These are phyloP conservation scores for Andrena marginata DNA, from an alignment of 2,888 invertebrate species.

Conservation along the genomic window DNA sequence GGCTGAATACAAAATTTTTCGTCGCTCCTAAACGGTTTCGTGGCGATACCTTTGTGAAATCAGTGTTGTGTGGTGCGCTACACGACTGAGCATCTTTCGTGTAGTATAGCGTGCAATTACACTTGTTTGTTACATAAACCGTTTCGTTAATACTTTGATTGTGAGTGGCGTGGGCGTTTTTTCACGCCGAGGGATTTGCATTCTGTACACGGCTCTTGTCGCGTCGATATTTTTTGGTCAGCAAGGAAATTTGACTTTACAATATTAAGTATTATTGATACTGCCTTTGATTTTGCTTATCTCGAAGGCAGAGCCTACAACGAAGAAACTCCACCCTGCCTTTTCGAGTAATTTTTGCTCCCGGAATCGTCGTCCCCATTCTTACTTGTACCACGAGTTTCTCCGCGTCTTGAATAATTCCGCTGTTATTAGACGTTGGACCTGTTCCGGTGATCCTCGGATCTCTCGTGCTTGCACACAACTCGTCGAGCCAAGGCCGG, in stretches of 20 bases:
- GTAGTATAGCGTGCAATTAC: not conserved
- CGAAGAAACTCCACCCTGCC: not conserved
- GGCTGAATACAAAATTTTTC: constrained; percentile 56
- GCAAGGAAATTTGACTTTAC: too few species aligned
- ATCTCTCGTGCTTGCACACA: not conserved
- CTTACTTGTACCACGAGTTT: not conserved
- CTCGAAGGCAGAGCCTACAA: not conserved
- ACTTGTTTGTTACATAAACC: too few species aligned
- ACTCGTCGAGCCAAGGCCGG: constrained; percentile 35
- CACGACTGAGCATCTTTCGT: not conserved
- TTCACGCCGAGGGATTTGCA: too few species aligned
- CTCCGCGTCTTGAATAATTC: constrained; percentile 8
- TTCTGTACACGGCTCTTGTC: too few species aligned
- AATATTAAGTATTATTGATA: not conserved
- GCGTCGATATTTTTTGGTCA: too few species aligned
- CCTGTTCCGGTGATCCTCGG: constrained; percentile 25
- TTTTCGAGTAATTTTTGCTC: not conserved
- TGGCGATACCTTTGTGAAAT: constrained; percentile 36
- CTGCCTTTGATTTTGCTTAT: not conserved
- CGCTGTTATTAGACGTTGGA: constrained; percentile 24
- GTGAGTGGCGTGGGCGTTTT: too few species aligned
- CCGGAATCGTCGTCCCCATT: not conserved
- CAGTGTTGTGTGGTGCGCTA: constrained; percentile 6
- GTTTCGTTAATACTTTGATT: too few species aligned
- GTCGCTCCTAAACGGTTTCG: constrained; percentile 29